Evolutionary conservation across 2,113 vertebrate species (phyloP), one percentile per base, ranked within the genome.

Genomic region (Seriola rivoliana): DNA sequence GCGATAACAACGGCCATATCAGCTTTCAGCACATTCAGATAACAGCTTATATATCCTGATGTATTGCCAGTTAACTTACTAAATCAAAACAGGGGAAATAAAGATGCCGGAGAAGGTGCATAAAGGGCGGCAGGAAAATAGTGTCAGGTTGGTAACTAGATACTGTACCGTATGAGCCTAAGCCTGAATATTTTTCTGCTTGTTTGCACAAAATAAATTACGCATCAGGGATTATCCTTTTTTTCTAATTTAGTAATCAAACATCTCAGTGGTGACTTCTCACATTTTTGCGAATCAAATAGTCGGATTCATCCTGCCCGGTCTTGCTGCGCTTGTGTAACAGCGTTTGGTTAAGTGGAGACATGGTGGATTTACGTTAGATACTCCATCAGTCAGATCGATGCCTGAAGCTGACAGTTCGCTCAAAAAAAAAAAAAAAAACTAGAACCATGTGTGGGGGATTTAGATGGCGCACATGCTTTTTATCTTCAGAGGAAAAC

Each of bases 401-500:
- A 72, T 75, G 85, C 91, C 83, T 74, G 40, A 48, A 93, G 89
- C 88, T 1, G 82, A 90, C 82, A 80, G 82, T 80, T 71, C 66
- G 80, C 55, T 69, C 52, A 11, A 52, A 21, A 71, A 23, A 32
- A 23, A 23, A 23, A 23, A 23, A 10, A 84, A 81, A 87, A 92
- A 91, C 65, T 38, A 72, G 21, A 90, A 84, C 89, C 93, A 94
- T 93, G 89, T 95, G 94, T 87, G 64, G 40, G 57, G 90, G 93
- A 94, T 94, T 94, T 90, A 71, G 63, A 86, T 74, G 59, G 64
- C 69, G 80, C 78, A 86, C 76, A 88, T 84, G 83, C 52, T 87
- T 86, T 90, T 86, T 60, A 93, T 89, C 89, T 84, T 82, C 54
- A 55, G 70, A 78, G 75, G 65, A 82, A 80, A 63, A 80, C 8